These are phyloP conservation scores for Zapus hudsonius DNA, from an alignment of 2,113 vertebrate species.

Conservation along the genomic window DNA sequence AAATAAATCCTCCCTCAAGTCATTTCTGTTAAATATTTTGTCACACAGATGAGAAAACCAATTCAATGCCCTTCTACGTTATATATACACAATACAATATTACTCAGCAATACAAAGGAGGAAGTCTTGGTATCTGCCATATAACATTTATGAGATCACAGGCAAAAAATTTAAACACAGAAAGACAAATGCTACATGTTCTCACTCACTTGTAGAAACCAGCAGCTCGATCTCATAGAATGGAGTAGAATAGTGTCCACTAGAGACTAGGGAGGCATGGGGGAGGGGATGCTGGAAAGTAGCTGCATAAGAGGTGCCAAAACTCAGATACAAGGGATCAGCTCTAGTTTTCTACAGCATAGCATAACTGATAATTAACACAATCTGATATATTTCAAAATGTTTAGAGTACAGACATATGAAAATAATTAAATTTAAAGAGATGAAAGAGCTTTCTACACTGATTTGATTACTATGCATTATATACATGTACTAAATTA, in stretches of 20 bases:
- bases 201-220: background rate
- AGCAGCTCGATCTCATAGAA: background rate
- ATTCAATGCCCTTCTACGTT: background rate
- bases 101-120: background rate
- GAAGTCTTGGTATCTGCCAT: background rate
- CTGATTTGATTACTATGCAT: background rate
- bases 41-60: background rate
- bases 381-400: background rate
- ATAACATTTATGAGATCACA: background rate
- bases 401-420: background rate
- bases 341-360: background rate
- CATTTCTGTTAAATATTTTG: background rate
- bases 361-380: background rate
- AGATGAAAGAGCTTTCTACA: background rate
- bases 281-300: background rate
- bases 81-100: background rate
- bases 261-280: background rate
- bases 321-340: background rate
- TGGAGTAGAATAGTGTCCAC: background rate
- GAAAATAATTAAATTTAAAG: background rate
- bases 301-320: background rate
- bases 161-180: background rate
- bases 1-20: background rate
- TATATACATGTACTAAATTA: background rate
- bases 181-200: background rate